Base-by-base conservation (phyloP, 2,888 invertebrate genomes). In the Smittia sp. region DNA sequence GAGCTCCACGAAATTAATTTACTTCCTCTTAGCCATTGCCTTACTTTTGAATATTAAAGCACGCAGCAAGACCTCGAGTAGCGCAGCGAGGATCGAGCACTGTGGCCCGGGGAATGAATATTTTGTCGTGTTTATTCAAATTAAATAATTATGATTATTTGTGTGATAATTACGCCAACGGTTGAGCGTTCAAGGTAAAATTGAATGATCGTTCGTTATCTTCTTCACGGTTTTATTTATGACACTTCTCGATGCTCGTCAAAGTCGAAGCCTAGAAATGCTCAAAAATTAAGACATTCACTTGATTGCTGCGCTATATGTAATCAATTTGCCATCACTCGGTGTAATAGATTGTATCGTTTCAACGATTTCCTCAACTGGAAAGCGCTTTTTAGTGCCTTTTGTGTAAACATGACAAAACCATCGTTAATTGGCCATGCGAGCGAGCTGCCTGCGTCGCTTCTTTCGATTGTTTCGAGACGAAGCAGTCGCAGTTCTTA, bases 361-460 rank as follows among this genome's bases (percentile, higher is more conserved):
- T 72, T 41, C 24, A 24, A 22, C 4, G 13, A 63, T 27, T 22
- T 63, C 27, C 54, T 69, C 69, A 27, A 27, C 11, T 69, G 69
- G 69, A 69, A 69, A 69, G 54, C 41, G 9, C 27, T 63, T 25
- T 63, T 63, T 27, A 58, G 58, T 24, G 27, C 25, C 63, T 63
- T 63, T 63, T 63, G 63, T 72, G 62, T 72, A 72, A 72, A 72
- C 72, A 72, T 62, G 72, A 72, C 58, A 58, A 63, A 72, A 72
- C 54, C 62, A 72, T 52, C 52, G 27, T 58, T 54, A 72, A 72
- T 72, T 72, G 62, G 72, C 27, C 72, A 72, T 72, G 72, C 72
- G 22, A 46, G 46, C 46, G 15, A 58, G 62, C 15, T 46, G 69
- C 69, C 54, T 27, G 69, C 69, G 69, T 69, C 24, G 24, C 41